Conservation (phyloP, 2,797 vertebrate species). For the Hydrophis major region DNA sequence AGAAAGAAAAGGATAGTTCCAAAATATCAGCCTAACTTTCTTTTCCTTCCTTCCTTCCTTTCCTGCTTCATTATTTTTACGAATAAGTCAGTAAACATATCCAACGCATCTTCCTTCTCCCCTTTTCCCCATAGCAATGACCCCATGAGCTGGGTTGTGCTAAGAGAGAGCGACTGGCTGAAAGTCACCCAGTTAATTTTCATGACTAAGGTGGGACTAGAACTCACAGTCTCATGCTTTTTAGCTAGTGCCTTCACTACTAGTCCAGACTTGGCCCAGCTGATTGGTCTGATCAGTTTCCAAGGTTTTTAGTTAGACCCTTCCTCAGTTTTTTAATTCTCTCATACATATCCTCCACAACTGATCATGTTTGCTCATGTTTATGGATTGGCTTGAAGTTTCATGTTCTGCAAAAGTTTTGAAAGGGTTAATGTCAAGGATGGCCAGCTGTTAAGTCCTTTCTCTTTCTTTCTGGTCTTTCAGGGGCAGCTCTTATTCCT, state of each 20-base stretch:
- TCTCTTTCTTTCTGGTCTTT: background rate
- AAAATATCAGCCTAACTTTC: background rate
- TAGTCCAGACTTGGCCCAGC: background rate
- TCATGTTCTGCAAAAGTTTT: background rate
- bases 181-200: background rate
- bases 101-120: background rate
- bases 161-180: background rate
- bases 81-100: background rate
- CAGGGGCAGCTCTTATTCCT: background rate
- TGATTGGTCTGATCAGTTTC: background rate
- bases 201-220: background rate
- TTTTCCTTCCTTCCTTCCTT: background rate
- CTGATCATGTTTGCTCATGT: background rate
- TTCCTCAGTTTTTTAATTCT: background rate
- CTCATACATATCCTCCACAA: background rate
- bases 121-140: background rate
- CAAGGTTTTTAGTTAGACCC: background rate
- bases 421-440: background rate
- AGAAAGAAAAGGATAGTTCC: background rate
- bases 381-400: background rate
- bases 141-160: background rate
- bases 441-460: background rate
- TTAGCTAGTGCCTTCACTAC: background rate
- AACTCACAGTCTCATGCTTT: background rate
- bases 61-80: background rate